phyloP scores from a whole-genome alignment of 2,113 vertebrate genomes.

The Cromileptes altivelis region DNA sequence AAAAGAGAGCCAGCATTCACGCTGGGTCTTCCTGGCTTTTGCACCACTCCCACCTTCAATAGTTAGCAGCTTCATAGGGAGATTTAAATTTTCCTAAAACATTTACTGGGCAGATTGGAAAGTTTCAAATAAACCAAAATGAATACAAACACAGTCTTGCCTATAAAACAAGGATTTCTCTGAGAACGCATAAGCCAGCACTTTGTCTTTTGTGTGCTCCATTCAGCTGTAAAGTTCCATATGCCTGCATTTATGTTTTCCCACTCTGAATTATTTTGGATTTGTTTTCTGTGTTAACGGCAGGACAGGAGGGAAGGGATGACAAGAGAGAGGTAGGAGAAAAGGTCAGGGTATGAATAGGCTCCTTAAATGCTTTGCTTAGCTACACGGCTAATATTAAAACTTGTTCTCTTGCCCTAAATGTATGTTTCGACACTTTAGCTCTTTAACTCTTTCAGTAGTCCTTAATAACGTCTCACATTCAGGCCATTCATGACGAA shows the following conservation, averaged over 20 bases:
- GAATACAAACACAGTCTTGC: conserved; percentile 65
- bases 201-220: conserved; percentile 67
- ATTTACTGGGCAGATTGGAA: conserved; percentile 65
- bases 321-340: conserved; percentile 58
- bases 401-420: conserved; percentile 38
- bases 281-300: conserved; percentile 72
- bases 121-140: conserved; percentile 69
- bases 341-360: conserved; percentile 74
- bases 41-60: conserved; percentile 48
- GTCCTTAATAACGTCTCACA: conserved; percentile 27
- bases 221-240: conserved; percentile 65
- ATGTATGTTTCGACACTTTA: conserved; percentile 47
- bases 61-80: conserved; percentile 51
- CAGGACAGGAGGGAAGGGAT: conserved; percentile 54
- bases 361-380: conserved; percentile 56
- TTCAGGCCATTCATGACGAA: conserved; percentile 18
- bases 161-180: conserved; percentile 69
- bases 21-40: conserved; percentile 38
- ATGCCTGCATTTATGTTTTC: conserved; percentile 63
- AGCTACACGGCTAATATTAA: conserved; percentile 50
- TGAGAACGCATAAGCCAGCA: conserved; percentile 50
- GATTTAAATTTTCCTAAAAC: conserved; percentile 76
- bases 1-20: conserved; percentile 49
- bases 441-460: conserved; percentile 43
- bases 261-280: conserved; percentile 61